phyloP scores from a whole-genome alignment of 2,888 invertebrate genomes.

The Pseudococcus longispinus region DNA sequence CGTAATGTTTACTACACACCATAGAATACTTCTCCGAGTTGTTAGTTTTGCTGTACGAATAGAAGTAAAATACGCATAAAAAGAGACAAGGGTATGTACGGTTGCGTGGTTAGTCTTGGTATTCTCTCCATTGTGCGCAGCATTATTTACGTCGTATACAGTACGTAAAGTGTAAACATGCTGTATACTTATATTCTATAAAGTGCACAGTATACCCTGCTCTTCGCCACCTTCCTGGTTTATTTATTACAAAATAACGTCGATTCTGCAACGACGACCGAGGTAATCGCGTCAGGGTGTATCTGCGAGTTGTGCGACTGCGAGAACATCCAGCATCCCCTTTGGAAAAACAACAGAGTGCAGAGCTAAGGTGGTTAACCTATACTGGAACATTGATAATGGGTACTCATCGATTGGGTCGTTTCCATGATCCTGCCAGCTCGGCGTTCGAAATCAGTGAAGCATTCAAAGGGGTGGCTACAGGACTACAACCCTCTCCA shows the following conservation, averaged over 20 bases:
- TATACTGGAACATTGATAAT: not conserved
- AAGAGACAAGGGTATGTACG: not conserved
- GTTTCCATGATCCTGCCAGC: not conserved
- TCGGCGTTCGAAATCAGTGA: too few relatives aligned
- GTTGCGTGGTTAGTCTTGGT: not conserved
- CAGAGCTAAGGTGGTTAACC: conserved; percentile 21
- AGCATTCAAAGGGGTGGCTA: too few relatives aligned
- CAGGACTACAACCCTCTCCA: too few relatives aligned
- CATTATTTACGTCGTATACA: not conserved
- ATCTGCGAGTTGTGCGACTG: not conserved
- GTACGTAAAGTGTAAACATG: not conserved
- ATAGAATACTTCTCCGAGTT: too few relatives aligned
- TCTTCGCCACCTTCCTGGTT: not conserved
- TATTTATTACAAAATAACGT: not conserved
- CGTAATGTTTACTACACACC: not conserved
- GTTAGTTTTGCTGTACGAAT: too few relatives aligned
- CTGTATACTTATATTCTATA: not conserved
- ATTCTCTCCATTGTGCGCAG: not conserved
- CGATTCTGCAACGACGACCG: not conserved
- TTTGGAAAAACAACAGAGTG: not conserved
- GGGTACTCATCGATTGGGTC: not conserved
- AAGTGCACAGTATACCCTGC: too few relatives aligned
- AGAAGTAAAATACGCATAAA: not conserved
- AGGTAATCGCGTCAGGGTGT: not conserved
- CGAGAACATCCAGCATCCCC: not conserved